Evolutionary conservation across 2,797 vertebrate genomes (phyloP).

Genomic region (Sebastes oblongus): DNA sequence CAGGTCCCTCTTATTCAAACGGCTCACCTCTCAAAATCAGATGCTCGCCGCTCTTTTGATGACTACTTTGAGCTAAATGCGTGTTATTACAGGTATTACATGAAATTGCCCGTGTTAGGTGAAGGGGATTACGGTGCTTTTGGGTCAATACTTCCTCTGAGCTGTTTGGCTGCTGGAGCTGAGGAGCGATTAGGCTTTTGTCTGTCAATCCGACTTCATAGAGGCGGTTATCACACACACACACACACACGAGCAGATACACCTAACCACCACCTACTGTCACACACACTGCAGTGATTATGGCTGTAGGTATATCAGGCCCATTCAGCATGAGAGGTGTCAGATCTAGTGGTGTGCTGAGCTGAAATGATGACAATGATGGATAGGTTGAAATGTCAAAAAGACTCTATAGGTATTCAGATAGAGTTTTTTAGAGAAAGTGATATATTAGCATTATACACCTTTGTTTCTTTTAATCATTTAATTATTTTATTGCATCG

Average conservation of each 20-base stretch:
- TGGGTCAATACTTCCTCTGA: slow-evolving; percentile 97
- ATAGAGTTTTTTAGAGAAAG: neutral
- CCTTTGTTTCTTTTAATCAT: neutral
- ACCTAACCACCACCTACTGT: slow-evolving; percentile 28
- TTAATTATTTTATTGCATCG: neutral
- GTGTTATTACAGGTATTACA: slow-evolving; percentile 99
- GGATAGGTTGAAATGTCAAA: slow-evolving; percentile 14
- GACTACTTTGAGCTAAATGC: slow-evolving; percentile 92
- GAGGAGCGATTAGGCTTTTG: slow-evolving; percentile 91
- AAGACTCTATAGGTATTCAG: neutral
- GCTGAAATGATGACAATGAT: slow-evolving; percentile 15
- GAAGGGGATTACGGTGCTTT: slow-evolving; percentile 93
- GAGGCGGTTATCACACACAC: slow-evolving; percentile 78
- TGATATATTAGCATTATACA: neutral
- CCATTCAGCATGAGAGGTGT: slow-evolving; percentile 58
- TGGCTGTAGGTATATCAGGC: slow-evolving; percentile 37
- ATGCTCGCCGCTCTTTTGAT: slow-evolving; percentile 87
- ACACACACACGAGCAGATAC: slow-evolving; percentile 11
- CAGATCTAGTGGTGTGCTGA: slow-evolving; percentile 25
- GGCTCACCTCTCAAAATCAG: slow-evolving; percentile 88
- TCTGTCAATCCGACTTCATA: slow-evolving; percentile 92
- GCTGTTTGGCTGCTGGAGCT: slow-evolving; percentile 80
- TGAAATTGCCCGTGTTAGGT: slow-evolving; percentile 96
- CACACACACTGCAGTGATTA: slow-evolving; percentile 39
- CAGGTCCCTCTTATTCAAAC: slow-evolving; percentile 72